A percentile compares a stretch with the other conserved stretches of the same genome.
Evolutionary conservation across 2,113 vertebrate genomes (phyloP).

Genomic region (Emydocephalus ijimae): DNA sequence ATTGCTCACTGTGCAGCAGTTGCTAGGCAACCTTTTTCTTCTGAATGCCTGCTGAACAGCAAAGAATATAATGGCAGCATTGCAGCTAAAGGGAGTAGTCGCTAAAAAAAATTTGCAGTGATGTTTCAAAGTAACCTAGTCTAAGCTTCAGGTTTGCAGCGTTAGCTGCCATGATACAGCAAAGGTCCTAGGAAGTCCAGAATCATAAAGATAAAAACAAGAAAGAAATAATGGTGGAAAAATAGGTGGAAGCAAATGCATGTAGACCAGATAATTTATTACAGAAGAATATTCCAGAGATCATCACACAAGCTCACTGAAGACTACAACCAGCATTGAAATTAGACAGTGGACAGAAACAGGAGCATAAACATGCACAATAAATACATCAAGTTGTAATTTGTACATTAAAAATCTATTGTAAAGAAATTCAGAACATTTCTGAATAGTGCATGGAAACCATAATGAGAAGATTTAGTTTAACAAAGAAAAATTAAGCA

Average conservation of each 20-base stretch:
- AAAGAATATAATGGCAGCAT: conserved; percentile 47
- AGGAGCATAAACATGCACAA: background rate
- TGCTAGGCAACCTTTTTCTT: conserved; percentile 55
- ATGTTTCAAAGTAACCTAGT: background rate
- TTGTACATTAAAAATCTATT: background rate
- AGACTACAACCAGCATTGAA: conserved; percentile 21
- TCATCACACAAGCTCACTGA: background rate
- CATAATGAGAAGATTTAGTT: background rate
- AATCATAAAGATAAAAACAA: background rate
- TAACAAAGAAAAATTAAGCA: conserved; percentile 6
- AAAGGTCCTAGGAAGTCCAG: background rate
- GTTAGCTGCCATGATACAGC: fast-evolving
- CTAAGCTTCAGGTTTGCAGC: background rate
- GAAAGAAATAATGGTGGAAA: background rate
- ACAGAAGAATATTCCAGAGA: background rate
- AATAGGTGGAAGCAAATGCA: background rate
- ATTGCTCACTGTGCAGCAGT: conserved; percentile 48
- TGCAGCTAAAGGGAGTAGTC: conserved; percentile 38
- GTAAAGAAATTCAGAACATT: background rate
- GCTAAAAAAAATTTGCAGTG: background rate
- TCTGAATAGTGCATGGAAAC: conserved; percentile 5
- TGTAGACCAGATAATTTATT: fast-evolving
- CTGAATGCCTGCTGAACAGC: conserved; percentile 40
- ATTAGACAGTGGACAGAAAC: conserved; percentile 31
- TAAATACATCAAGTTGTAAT: background rate